Percentiles rank a stretch among this genome's conserved stretches.
These are phyloP conservation scores for Tachypleus tridentatus DNA, from an alignment of 1,140 invertebrate species.

Conservation along the genomic window DNA sequence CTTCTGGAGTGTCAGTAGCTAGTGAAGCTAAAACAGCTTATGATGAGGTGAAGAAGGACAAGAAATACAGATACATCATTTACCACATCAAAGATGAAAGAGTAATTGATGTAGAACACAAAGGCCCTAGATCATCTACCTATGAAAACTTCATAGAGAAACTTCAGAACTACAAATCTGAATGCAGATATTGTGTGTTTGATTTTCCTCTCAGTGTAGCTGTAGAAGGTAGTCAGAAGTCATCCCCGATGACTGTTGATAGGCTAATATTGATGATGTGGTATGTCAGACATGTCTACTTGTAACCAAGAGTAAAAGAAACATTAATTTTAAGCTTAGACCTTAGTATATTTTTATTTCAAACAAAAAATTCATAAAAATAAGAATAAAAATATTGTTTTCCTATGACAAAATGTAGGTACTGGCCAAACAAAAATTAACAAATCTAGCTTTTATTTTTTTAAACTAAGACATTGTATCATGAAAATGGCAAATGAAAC, in stretches of 20 bases:
- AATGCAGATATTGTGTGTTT: slow-evolving; percentile 70
- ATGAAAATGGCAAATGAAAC: no score
- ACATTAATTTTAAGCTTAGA: not conserved
- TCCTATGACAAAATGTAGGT: no score
- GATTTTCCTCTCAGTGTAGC: slow-evolving; percentile 49
- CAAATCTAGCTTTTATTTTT: no score
- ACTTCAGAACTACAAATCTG: slow-evolving; percentile 73
- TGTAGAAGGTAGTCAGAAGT: slow-evolving; percentile 26
- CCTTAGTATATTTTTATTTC: no score
- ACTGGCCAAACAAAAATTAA: no score
- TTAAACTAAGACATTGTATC: no score
- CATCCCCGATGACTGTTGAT: slow-evolving; percentile 27
- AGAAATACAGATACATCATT: slow-evolving; percentile 91
- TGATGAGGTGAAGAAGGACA: slow-evolving; percentile 94
- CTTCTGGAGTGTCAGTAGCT: slow-evolving; percentile 88
- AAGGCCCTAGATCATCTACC: slow-evolving; percentile 58
- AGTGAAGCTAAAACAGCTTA: slow-evolving; percentile 88
- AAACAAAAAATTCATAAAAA: no score
- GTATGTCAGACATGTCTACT: slow-evolving; percentile 44
- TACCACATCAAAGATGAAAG: slow-evolving; percentile 91
- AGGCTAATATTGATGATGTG: slow-evolving; percentile 86
- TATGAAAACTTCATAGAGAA: slow-evolving; percentile 84
- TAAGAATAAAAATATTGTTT: no score
- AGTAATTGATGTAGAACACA: slow-evolving; percentile 33
- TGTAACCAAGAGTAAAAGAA: not conserved